A percentile compares a stretch with the other conserved stretches of the same genome.
These are phyloP conservation scores for Ormyrus labotus DNA, from an alignment of 2,888 invertebrate species.

Conservation along the genomic window DNA sequence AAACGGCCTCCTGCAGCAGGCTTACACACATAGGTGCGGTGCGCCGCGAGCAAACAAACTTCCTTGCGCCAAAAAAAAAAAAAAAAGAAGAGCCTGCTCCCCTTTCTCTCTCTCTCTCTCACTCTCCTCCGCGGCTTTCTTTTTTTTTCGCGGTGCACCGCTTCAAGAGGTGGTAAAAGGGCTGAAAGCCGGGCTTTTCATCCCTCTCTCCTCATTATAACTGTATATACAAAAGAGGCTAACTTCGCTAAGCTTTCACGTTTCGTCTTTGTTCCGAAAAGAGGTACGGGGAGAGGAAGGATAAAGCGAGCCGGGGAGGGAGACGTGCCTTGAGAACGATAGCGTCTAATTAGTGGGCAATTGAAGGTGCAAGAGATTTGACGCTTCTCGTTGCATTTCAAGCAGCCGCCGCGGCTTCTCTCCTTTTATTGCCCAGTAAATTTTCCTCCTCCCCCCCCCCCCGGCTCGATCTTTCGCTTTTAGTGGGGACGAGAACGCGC, in stretches of 20 bases:
- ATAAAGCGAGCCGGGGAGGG: neutral
- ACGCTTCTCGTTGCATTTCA: conserved; percentile 43
- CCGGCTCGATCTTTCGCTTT: neutral
- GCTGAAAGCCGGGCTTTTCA: conserved; percentile 25
- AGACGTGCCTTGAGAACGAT: conserved; percentile 58
- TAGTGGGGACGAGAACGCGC: conserved; percentile 21
- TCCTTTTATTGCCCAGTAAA: conserved; percentile 44
- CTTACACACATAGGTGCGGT: conserved; percentile 4
- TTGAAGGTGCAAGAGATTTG: conserved; percentile 55
- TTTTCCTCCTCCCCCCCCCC: conserved; percentile 18
- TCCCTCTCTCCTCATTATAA: conserved; percentile 1
- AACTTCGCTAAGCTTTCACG: conserved; percentile 38
- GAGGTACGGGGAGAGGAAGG: too few relatives aligned
- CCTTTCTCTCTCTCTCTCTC: neutral
- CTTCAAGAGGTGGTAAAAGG: conserved; percentile 27
- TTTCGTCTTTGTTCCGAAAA: conserved; percentile 33
- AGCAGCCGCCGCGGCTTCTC: conserved; percentile 1
- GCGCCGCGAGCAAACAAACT: conserved; percentile 40
- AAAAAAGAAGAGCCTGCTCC: neutral
- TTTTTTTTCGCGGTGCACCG: conserved; percentile 14
- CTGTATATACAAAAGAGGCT: neutral
- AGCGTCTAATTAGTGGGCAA: conserved; percentile 62
- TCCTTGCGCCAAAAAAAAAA: neutral
- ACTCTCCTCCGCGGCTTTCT: too few relatives aligned
- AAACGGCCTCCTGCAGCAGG: neutral